phyloP scores from a whole-genome alignment of 2,113 vertebrate genomes.

The Helogale parvula region DNA sequence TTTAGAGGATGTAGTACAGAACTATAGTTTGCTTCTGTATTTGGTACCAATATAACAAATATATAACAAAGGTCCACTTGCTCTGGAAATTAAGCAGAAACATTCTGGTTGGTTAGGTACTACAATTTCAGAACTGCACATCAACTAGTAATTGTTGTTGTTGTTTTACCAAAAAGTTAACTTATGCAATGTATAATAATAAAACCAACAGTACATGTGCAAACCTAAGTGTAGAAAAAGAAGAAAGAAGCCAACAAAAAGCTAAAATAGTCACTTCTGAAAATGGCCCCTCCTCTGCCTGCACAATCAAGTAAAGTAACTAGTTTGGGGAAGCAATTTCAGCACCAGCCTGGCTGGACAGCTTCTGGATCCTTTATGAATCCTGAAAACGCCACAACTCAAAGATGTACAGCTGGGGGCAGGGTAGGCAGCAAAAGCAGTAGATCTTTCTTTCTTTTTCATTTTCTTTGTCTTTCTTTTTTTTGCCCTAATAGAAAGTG shows the following conservation, averaged over 20 bases:
- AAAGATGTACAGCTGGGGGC: background rate
- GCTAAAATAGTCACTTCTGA: slow-evolving; percentile 57
- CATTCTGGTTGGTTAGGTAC: slow-evolving; percentile 76
- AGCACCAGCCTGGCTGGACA: slow-evolving; percentile 75
- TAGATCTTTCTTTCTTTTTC: background rate
- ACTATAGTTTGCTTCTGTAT: slow-evolving; percentile 80
- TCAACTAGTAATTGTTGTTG: slow-evolving; percentile 55
- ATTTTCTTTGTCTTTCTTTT: background rate
- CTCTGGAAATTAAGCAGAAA: slow-evolving; percentile 75
- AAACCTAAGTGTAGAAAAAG: slow-evolving; percentile 61
- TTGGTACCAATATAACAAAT: slow-evolving; percentile 81
- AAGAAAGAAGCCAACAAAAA: slow-evolving; percentile 66
- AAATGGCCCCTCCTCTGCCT: slow-evolving; percentile 64
- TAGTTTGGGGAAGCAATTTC: slow-evolving; percentile 55
- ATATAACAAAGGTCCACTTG: slow-evolving; percentile 79
- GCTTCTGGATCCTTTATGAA: slow-evolving; percentile 20
- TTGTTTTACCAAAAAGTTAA: slow-evolving; percentile 57
- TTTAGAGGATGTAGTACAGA: slow-evolving; percentile 80
- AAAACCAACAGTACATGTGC: slow-evolving; percentile 53
- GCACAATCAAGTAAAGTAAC: slow-evolving; percentile 42
- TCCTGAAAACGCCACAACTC: slow-evolving; percentile 30
- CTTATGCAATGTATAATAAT: slow-evolving; percentile 61
- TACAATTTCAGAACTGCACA: slow-evolving; percentile 78
- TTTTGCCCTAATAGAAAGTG: background rate
- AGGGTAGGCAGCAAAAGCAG: background rate